Evolutionary conservation across 2,888 invertebrate species (phyloP).

Genomic region (Aporophyla nigra): DNA sequence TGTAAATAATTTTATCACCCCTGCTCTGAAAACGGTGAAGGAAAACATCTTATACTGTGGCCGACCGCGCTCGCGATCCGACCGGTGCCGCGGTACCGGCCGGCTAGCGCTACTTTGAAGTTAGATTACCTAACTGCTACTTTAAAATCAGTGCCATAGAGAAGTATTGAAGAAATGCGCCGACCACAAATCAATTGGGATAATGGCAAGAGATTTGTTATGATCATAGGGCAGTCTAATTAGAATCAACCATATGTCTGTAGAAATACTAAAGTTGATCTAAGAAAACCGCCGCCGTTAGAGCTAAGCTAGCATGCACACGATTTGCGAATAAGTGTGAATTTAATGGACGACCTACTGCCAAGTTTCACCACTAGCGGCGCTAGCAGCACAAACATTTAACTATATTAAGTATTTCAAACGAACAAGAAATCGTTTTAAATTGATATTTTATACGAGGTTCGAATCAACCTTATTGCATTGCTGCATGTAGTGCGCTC

Average conservation of each 20-base stretch:
- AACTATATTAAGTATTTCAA: not conserved
- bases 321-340: not conserved
- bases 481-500: not conserved
- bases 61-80: no score
- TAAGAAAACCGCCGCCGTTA: not conserved
- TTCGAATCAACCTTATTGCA: not conserved
- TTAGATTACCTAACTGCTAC: no score
- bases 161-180: not conserved
- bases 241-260: not conserved
- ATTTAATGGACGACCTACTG: not conserved
- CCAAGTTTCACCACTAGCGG: not conserved
- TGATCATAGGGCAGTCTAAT: not conserved
- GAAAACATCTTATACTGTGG: no score
- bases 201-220: not conserved
- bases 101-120: no score
- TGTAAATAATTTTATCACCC: no score
- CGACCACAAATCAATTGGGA: not conserved
- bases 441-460: not conserved
- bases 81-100: no score
- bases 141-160: not conserved
- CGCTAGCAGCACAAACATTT: not conserved
- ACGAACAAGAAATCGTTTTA: not conserved
- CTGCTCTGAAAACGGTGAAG: no score
- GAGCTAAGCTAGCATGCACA: not conserved
- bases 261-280: not conserved